These are phyloP conservation scores for Prunella himalayana DNA, from an alignment of 2,113 vertebrate genomes.

Conservation along the genomic window DNA sequence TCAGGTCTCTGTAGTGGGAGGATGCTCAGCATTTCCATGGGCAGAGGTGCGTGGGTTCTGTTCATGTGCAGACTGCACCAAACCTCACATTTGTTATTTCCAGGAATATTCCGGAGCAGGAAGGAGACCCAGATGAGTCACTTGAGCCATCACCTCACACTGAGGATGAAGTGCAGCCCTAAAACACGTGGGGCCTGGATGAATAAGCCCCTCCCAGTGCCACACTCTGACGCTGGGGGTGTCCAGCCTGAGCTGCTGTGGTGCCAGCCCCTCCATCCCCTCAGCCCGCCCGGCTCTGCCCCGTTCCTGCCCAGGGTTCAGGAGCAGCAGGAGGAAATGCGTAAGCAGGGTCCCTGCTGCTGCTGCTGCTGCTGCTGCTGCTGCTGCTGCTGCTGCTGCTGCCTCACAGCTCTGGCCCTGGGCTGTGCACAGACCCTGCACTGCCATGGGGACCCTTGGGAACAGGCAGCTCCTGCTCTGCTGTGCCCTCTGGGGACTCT, in stretches of 20 bases:
- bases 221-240: accelerated
- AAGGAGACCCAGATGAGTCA: slow-evolving; percentile 34
- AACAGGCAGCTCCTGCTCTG: background rate
- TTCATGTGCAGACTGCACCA: background rate
- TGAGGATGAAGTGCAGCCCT: background rate
- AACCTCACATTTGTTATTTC: background rate
- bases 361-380: background rate
- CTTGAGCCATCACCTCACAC: background rate
- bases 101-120: background rate
- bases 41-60: background rate
- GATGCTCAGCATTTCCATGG: accelerated
- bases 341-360: background rate
- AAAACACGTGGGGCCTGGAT: background rate
- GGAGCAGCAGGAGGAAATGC: slow-evolving; percentile 12
- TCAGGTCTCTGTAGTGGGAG: background rate
- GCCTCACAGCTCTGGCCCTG: background rate
- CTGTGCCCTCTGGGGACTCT: background rate
- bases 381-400: background rate
- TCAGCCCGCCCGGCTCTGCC: background rate
- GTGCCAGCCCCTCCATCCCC: background rate
- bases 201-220: background rate
- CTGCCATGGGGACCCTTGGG: slow-evolving; percentile 1
- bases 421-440: accelerated
- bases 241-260: background rate
- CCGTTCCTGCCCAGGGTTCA: background rate